Evolutionary conservation across 2,797 vertebrate species (phyloP).

Genomic region (Rhynchotus rufescens): DNA sequence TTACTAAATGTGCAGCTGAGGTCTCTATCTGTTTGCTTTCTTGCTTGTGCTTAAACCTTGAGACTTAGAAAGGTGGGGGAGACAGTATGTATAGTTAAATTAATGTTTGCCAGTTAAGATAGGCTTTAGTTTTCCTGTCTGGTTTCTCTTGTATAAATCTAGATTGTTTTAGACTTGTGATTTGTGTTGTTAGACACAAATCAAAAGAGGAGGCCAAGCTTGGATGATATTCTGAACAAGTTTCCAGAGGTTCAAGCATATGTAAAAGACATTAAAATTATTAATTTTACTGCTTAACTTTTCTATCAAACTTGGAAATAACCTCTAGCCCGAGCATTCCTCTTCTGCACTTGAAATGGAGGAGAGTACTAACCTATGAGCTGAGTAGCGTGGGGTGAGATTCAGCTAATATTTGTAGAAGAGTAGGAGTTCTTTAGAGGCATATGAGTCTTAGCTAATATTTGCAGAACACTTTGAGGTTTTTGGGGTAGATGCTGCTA

Average conservation of each 20-base stretch:
- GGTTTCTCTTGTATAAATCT: background rate
- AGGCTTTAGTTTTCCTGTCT: background rate
- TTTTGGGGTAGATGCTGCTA: constrained; percentile 53
- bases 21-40: background rate
- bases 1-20: background rate
- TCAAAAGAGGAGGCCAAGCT: background rate
- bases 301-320: background rate
- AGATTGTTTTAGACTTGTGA: background rate
- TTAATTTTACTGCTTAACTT: background rate
- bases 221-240: background rate
- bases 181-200: background rate
- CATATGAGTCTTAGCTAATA: constrained; percentile 41
- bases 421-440: constrained; percentile 29
- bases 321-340: background rate
- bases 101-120: background rate
- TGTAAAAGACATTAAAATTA: background rate
- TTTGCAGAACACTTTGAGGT: constrained; percentile 50
- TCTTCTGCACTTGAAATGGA: background rate
- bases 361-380: background rate
- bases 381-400: background rate
- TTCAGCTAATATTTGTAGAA: constrained; percentile 57
- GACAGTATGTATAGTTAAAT: background rate
- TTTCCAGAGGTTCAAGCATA: background rate
- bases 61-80: background rate
- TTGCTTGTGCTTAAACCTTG: background rate